Conservation (phyloP, 2,113 vertebrate genomes). For the Abramis brama region DNA sequence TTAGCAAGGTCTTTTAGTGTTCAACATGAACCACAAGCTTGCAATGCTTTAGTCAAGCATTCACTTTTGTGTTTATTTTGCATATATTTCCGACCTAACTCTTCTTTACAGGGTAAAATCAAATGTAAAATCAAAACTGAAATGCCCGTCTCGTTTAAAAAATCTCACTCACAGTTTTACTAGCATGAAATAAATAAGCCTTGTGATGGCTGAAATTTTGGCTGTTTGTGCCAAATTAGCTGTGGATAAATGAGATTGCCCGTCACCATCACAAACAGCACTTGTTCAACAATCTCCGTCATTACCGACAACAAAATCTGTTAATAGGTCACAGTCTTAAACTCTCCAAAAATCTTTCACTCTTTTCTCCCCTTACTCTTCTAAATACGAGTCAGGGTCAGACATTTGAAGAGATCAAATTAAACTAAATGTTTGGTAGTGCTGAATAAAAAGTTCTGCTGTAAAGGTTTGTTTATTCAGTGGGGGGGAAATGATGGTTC, state of each 20-base stretch:
- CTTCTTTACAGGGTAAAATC: background rate
- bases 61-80: too few species aligned
- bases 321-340: background rate
- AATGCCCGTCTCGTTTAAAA: background rate
- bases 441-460: background rate
- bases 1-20: background rate
- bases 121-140: too few species aligned
- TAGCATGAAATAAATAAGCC: background rate
- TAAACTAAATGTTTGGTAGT: background rate
- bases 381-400: background rate
- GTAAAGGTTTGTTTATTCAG: background rate
- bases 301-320: constrained; percentile 5
- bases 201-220: background rate
- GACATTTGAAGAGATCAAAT: background rate
- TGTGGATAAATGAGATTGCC: background rate
- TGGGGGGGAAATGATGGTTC: background rate
- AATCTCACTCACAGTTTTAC: background rate
- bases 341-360: background rate
- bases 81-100: background rate
- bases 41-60: background rate
- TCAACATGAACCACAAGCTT: background rate
- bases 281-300: constrained; percentile 19
- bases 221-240: background rate
- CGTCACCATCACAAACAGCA: background rate
- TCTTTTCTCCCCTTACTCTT: background rate